A percentile compares a stretch with the other conserved stretches of the same genome.
Conservation (phyloP, 2,113 vertebrate species). For the Merops nubicus region DNA sequence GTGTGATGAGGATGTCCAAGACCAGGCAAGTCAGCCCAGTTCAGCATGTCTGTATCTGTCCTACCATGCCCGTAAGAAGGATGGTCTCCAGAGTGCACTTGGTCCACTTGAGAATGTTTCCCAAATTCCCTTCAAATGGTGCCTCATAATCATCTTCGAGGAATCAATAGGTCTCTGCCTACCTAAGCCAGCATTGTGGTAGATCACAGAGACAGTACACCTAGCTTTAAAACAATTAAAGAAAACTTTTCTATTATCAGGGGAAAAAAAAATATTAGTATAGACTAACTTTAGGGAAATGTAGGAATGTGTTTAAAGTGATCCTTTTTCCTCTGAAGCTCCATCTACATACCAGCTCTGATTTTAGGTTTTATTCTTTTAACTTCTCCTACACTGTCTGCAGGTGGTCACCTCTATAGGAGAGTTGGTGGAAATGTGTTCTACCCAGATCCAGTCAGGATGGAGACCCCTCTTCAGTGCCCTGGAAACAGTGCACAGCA, state of each 20-base stretch:
- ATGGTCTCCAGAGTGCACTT: not conserved
- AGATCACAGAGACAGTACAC: not conserved
- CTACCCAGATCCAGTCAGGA: slow-evolving; percentile 92
- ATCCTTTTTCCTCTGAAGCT: not conserved
- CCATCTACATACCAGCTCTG: not conserved
- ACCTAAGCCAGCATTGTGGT: not conserved
- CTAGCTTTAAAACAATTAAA: not conserved
- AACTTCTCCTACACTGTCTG: not conserved
- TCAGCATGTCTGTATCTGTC: not conserved
- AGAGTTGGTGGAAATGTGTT: slow-evolving; percentile 96
- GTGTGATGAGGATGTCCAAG: slow-evolving; percentile 96
- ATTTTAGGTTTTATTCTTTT: not conserved
- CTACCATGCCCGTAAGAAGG: not conserved
- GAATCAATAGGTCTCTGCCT: not conserved
- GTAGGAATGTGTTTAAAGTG: not conserved
- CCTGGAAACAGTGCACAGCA: slow-evolving; percentile 89
- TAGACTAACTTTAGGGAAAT: not conserved
- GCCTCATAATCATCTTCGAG: not conserved
- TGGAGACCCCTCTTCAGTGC: slow-evolving; percentile 98
- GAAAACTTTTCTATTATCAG: not conserved
- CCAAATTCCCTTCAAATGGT: not conserved
- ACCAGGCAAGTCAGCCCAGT: slow-evolving; percentile 83
- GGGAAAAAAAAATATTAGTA: not conserved
- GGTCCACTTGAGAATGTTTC: not conserved
- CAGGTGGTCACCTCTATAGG: slow-evolving; percentile 96